Conservation (phyloP, 53 echinoderm and acorn worm species). For the Henricia sp. region DNA sequence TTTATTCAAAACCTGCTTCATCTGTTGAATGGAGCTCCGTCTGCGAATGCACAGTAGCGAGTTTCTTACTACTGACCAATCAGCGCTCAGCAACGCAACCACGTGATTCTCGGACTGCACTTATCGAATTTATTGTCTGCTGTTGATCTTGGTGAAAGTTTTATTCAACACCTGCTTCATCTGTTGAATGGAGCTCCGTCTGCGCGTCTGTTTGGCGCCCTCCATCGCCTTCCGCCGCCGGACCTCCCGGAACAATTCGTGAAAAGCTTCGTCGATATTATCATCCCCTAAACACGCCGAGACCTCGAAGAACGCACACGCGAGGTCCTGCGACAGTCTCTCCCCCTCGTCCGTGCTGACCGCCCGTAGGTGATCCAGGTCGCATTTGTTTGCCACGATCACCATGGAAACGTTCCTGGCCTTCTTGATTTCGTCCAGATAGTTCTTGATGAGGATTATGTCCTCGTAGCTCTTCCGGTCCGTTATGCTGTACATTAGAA, state of each 20-base stretch:
- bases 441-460: constrained; percentile 78
- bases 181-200: constrained; percentile 94
- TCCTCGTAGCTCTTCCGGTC: constrained; percentile 90
- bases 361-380: constrained; percentile 84
- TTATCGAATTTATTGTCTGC: constrained; percentile 86
- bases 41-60: too few species aligned
- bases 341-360: constrained; percentile 95
- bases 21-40: constrained; percentile 94
- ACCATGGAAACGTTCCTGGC: constrained; percentile 93
- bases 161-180: constrained; percentile 98
- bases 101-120: too few species aligned
- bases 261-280: constrained; percentile 82
- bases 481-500: constrained; percentile 94
- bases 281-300: constrained; percentile 89
- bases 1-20: constrained; percentile 97
- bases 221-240: constrained; percentile 78
- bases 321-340: constrained; percentile 85
- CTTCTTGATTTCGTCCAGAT: constrained; percentile 91
- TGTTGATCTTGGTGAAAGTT: constrained; percentile 95
- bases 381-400: constrained; percentile 89
- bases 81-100: too few species aligned
- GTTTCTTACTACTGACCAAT: too few species aligned
- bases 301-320: constrained; percentile 90
- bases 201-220: constrained; percentile 70
- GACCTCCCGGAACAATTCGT: constrained; percentile 92